Percentiles rank a stretch among this genome's conserved stretches.
These are phyloP conservation scores for Nipponacmea schrenckii DNA, from an alignment of 2,888 invertebrate species.

Conservation along the genomic window DNA sequence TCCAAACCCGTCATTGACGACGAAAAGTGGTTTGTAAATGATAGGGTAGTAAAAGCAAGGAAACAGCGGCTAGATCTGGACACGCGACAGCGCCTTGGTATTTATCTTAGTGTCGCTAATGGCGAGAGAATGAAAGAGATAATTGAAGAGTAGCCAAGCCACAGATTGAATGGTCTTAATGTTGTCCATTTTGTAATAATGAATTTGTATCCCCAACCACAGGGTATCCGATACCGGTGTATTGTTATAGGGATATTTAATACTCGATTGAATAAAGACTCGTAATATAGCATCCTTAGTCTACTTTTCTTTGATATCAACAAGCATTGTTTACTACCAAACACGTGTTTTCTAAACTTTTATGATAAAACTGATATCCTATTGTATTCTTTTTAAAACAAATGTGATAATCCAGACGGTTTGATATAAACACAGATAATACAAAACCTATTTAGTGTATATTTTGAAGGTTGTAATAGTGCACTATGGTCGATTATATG, in stretches of 20 bases:
- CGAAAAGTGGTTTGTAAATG: conserved; percentile 3
- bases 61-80: background rate
- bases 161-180: background rate
- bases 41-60: background rate
- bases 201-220: conserved; percentile 2
- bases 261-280: background rate
- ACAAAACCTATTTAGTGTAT: too few relatives aligned
- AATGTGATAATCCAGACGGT: too few relatives aligned
- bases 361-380: too few relatives aligned
- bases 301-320: too few relatives aligned
- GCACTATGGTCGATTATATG: too few relatives aligned
- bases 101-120: conserved; percentile 1
- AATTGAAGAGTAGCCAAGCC: background rate
- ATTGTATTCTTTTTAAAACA: too few relatives aligned
- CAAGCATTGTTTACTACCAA: too few relatives aligned
- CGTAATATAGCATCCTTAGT: too few relatives aligned
- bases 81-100: conserved; percentile 6
- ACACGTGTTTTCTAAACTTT: too few relatives aligned
- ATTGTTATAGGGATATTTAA: background rate
- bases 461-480: too few relatives aligned
- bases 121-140: background rate
- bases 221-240: background rate
- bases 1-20: background rate
- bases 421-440: too few relatives aligned
- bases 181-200: conserved; percentile 4